A percentile compares a stretch with the other conserved stretches of the same genome.
phyloP scores from a whole-genome alignment of 2,888 invertebrate genomes.

The Drosophila conformis region DNA sequence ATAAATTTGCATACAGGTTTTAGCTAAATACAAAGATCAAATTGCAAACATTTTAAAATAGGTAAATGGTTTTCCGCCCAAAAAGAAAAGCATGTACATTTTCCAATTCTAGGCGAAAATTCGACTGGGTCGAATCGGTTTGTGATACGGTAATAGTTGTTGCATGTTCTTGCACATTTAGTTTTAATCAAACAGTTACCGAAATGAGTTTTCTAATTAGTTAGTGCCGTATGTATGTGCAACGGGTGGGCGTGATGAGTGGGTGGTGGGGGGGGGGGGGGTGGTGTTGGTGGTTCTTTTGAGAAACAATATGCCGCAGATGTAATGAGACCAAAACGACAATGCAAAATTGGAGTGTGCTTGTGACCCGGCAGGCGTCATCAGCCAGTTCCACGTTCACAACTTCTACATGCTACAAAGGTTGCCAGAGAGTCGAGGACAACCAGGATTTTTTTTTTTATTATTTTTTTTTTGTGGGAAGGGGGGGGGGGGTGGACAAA shows the following conservation, averaged over 20 bases:
- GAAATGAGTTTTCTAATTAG: neutral
- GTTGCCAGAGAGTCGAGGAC: neutral
- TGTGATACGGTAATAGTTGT: neutral
- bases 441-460: neutral
- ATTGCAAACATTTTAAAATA: neutral
- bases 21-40: neutral
- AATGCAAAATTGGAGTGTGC: neutral
- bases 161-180: neutral
- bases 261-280: neutral
- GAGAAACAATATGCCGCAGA: slow-evolving; percentile 1
- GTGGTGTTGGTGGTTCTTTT: neutral
- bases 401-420: neutral
- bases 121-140: neutral
- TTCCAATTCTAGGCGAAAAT: neutral
- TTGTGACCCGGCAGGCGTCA: neutral
- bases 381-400: slow-evolving; percentile 8
- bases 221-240: neutral
- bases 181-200: neutral
- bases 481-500: neutral
- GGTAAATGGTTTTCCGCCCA: neutral
- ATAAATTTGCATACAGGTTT: neutral
- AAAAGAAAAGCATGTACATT: neutral
- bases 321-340: slow-evolving; percentile 18
- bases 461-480: neutral
- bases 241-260: neutral